A percentile compares a stretch with the other conserved stretches of the same genome.
These are phyloP conservation scores for Parambassis ranga DNA, from an alignment of 2,797 vertebrate genomes.

Conservation along the genomic window DNA sequence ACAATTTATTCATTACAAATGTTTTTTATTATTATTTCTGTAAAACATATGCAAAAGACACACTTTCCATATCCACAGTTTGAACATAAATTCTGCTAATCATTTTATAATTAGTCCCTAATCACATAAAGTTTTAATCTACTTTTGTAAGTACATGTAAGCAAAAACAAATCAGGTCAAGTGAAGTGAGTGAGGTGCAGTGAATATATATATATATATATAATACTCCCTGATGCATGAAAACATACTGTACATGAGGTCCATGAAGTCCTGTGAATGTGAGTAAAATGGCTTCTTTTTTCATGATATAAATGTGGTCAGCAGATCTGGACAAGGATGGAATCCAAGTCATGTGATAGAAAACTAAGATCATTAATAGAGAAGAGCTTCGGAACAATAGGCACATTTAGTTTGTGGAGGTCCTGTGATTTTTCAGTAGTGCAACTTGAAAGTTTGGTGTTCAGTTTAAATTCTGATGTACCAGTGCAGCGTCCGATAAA, in stretches of 20 bases:
- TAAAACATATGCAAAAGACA: background rate
- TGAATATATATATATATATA: background rate
- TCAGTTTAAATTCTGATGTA: background rate
- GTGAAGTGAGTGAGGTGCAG: background rate
- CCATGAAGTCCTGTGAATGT: background rate
- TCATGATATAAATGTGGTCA: background rate
- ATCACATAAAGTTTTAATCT: no score
- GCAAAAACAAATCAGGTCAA: background rate
- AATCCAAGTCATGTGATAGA: constrained; percentile 28
- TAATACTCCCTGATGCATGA: background rate
- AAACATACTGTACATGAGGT: background rate
- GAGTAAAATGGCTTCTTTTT: background rate
- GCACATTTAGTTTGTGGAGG: constrained; percentile 3
- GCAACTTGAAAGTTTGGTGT: background rate
- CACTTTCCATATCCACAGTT: background rate
- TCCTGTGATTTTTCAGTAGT: background rate
- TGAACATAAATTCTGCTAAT: no score
- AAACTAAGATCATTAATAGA: constrained; percentile 1
- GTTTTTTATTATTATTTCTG: background rate
- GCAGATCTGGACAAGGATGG: background rate
- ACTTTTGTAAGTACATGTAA: no score
- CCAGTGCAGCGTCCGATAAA: background rate
- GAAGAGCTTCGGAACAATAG: constrained; percentile 18
- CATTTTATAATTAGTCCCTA: background rate
- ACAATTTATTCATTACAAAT: background rate